Percentiles rank a stretch among this genome's conserved stretches.
Evolutionary conservation across 2,113 vertebrate genomes (phyloP).

Genomic region (Hylia prasina): DNA sequence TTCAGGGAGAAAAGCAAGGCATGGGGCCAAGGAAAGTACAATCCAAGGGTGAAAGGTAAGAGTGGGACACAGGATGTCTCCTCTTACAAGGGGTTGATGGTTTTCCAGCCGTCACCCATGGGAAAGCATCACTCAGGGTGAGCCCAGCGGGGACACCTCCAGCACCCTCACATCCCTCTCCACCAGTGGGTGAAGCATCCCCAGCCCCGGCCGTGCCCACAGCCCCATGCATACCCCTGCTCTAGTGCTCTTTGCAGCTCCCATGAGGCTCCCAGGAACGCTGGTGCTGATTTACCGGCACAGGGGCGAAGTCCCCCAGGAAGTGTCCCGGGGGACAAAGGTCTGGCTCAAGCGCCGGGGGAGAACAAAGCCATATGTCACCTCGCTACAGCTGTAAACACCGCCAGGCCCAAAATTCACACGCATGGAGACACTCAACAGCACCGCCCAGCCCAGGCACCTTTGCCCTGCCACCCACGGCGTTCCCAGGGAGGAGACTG

Average conservation of each 20-base stretch:
- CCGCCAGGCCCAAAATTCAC: background rate
- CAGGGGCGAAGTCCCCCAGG: background rate
- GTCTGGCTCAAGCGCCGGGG: background rate
- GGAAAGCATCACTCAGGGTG: rapidly evolving
- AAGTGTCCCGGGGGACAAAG: background rate
- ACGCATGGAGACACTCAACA: background rate
- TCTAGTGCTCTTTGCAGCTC: rapidly evolving
- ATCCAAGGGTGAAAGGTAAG: background rate
- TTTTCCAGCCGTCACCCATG: background rate
- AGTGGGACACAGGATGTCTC: rapidly evolving
- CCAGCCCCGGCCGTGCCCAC: background rate
- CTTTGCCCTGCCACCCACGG: background rate
- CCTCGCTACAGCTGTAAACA: background rate
- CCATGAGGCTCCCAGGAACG: background rate
- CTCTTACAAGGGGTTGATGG: rapidly evolving
- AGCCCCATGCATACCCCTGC: background rate
- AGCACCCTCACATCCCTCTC: background rate
- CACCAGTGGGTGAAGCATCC: background rate
- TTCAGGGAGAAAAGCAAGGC: background rate
- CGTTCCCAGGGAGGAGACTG: background rate
- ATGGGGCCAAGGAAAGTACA: background rate
- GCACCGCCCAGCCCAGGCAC: background rate
- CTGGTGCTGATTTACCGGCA: rapidly evolving
- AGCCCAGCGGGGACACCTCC: rapidly evolving
- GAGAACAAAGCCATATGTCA: rapidly evolving